A percentile compares a stretch with the other conserved stretches of the same genome.
Conservation (phyloP, 2,797 vertebrate genomes). For the Prionace glauca region DNA sequence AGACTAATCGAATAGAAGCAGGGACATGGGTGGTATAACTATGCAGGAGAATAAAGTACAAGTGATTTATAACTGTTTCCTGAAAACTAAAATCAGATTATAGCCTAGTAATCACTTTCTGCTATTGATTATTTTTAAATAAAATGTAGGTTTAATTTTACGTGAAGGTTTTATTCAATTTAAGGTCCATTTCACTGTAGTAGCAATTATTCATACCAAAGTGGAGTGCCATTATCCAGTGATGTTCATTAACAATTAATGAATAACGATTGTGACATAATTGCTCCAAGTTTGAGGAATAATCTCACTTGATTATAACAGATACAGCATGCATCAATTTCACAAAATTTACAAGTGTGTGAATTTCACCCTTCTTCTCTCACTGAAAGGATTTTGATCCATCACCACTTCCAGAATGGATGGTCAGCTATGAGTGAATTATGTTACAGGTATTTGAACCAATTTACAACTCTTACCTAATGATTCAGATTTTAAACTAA, state of each 20-base stretch:
- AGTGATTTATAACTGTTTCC: conserved; percentile 4
- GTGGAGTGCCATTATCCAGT: background rate
- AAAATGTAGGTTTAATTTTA: conserved; percentile 28
- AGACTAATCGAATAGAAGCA: background rate
- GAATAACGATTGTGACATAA: conserved; percentile 1
- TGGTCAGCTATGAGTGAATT: background rate
- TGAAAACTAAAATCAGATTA: conserved; percentile 27
- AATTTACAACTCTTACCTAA: background rate
- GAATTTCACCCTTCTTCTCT: background rate
- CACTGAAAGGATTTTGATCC: background rate
- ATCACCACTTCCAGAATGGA: background rate
- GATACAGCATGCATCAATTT: background rate
- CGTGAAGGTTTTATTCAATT: conserved; percentile 26
- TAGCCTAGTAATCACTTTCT: background rate
- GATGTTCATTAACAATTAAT: conserved; percentile 28
- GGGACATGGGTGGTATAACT: background rate
- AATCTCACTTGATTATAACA: background rate
- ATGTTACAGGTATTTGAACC: background rate
- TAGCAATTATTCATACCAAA: background rate
- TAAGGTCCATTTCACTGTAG: conserved; percentile 13
- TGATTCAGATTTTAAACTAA: too few species aligned
- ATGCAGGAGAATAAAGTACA: background rate
- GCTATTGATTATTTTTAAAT: conserved; percentile 29
- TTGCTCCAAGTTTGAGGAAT: conserved; percentile 22
- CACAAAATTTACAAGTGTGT: background rate